Conservation (phyloP, 2,888 invertebrate species). For the Cerastis rubricosa region DNA sequence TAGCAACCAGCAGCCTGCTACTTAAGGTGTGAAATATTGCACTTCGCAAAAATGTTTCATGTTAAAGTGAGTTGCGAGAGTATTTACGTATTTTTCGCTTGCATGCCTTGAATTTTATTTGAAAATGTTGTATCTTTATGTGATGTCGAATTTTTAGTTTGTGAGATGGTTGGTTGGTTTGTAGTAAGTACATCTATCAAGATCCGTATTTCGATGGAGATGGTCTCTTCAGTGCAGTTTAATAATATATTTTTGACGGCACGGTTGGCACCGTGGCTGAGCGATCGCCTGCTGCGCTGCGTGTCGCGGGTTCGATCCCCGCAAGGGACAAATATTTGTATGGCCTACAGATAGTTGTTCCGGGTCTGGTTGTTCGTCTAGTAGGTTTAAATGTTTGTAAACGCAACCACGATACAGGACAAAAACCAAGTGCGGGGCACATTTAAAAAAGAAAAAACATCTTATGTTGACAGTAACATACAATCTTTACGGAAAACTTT, state of each 20-base stretch:
- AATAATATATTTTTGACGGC: background rate
- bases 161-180: background rate
- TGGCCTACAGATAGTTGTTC: too few relatives aligned
- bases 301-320: too few relatives aligned
- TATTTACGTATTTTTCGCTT: slow-evolving; percentile 53
- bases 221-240: background rate
- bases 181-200: background rate
- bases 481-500: background rate
- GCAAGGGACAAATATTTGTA: too few relatives aligned
- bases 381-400: too few relatives aligned
- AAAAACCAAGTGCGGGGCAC: too few relatives aligned
- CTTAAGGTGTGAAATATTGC: slow-evolving; percentile 62
- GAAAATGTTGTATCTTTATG: slow-evolving; percentile 35
- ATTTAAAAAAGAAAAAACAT: too few relatives aligned
- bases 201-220: background rate
- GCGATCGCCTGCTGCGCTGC: too few relatives aligned
- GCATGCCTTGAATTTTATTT: slow-evolving; percentile 46
- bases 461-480: background rate
- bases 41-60: slow-evolving; percentile 50
- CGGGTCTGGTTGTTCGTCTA: too few relatives aligned
- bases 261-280: too few relatives aligned
- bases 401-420: too few relatives aligned
- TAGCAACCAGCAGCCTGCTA: slow-evolving; percentile 32
- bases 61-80: slow-evolving; percentile 39
- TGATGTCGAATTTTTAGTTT: slow-evolving; percentile 33